A percentile compares a stretch with the other conserved stretches of the same genome.
phyloP scores from a whole-genome alignment of 2,113 vertebrate species.

The Hassar affinis region DNA sequence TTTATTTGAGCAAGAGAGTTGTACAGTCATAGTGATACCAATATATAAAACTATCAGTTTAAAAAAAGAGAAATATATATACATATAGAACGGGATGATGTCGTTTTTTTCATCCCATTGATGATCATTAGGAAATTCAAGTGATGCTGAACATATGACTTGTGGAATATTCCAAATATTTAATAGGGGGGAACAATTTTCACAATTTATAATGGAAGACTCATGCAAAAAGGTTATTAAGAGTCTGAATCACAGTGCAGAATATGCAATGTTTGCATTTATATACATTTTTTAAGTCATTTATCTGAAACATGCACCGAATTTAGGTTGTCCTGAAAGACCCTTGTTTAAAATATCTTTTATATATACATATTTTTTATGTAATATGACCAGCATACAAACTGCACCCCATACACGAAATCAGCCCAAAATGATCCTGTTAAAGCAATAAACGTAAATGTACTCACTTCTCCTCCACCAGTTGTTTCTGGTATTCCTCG shows the following conservation, averaged over 20 bases:
- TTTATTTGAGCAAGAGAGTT: too few species aligned
- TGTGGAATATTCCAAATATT: background rate
- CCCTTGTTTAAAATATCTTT: background rate
- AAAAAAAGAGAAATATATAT: too few species aligned
- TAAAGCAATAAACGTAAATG: too few species aligned
- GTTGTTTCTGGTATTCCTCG: conserved; percentile 75
- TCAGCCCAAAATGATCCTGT: background rate
- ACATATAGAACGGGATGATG: too few species aligned
- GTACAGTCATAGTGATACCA: too few species aligned
- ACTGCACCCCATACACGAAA: background rate
- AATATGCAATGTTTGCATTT: too few species aligned
- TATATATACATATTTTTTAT: background rate
- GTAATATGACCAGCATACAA: background rate
- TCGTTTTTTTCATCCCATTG: too few species aligned
- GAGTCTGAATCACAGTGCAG: background rate
- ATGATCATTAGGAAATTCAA: background rate
- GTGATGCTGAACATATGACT: background rate
- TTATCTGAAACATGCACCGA: background rate
- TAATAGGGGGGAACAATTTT: background rate
- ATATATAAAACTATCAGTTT: too few species aligned
- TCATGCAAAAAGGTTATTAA: background rate
- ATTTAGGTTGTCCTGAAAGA: background rate
- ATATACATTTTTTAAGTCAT: background rate
- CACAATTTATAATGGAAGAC: background rate
- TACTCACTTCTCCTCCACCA: conserved; percentile 79